Evolutionary conservation across 2,797 vertebrate species (phyloP).

Genomic region (Prunella strophiata): DNA sequence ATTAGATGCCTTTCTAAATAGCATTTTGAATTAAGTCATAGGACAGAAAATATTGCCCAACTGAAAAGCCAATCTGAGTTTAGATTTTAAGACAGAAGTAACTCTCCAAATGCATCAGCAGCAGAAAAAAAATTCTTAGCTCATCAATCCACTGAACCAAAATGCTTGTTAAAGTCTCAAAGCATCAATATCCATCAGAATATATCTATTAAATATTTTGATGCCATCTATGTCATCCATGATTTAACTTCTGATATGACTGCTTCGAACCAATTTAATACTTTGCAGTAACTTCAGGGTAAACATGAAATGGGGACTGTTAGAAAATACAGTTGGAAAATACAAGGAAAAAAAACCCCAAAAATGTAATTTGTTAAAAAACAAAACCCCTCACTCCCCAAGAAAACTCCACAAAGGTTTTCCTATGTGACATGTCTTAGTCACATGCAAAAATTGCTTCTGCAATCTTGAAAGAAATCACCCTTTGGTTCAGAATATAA

Average conservation of each 20-base stretch:
- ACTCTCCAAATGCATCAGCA: neutral
- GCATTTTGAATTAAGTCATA: neutral
- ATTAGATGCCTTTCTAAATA: neutral
- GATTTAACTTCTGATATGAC: neutral
- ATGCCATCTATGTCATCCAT: neutral
- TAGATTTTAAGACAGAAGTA: neutral
- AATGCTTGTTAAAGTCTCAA: neutral
- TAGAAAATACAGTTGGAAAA: neutral
- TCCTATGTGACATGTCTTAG: neutral
- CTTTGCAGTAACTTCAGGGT: neutral
- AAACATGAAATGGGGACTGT: neutral
- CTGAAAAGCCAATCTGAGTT: neutral
- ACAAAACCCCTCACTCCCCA: accelerated
- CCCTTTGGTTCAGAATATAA: neutral
- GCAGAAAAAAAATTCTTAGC: neutral
- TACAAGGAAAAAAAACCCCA: neutral
- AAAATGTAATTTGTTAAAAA: neutral
- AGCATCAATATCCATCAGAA: conserved; percentile 4
- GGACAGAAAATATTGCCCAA: neutral
- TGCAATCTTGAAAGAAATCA: neutral
- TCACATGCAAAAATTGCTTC: neutral
- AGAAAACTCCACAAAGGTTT: neutral
- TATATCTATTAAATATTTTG: neutral
- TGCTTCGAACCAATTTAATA: neutral
- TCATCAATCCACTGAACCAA: neutral